These are phyloP conservation scores for Himalopsyche anomala DNA, from an alignment of 2,888 invertebrate genomes.

Conservation along the genomic window DNA sequence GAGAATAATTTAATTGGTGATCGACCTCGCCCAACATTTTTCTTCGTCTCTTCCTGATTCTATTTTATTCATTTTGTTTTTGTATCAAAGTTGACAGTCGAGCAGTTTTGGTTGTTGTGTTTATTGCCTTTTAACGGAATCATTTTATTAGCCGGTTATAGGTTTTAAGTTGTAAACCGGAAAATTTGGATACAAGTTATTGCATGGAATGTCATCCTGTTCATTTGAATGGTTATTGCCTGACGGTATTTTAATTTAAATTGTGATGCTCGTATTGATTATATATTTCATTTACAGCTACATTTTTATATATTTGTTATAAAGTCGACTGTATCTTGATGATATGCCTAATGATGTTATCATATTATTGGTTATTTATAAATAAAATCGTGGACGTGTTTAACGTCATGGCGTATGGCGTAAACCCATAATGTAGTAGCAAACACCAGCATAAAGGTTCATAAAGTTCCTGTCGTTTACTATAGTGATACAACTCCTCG, in stretches of 20 bases:
- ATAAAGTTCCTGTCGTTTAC: too few species aligned
- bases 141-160: background rate
- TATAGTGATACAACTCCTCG: background rate
- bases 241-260: background rate
- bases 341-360: too few species aligned
- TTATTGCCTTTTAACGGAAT: conserved; percentile 13
- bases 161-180: background rate
- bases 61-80: background rate
- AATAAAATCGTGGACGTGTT: too few species aligned
- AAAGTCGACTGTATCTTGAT: too few species aligned
- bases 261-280: background rate
- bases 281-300: too few species aligned
- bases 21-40: conserved; percentile 31
- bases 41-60: conserved; percentile 1
- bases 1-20: conserved; percentile 7
- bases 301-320: too few species aligned
- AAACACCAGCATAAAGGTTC: too few species aligned
- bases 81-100: background rate
- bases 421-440: too few species aligned
- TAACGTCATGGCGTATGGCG: too few species aligned
- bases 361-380: too few species aligned
- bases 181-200: background rate
- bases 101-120: background rate
- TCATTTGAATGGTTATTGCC: background rate
- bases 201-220: background rate